A percentile compares a stretch with the other conserved stretches of the same genome.
Evolutionary conservation across 2,888 invertebrate genomes (phyloP).

Genomic region (Lepetodrilus schrolli): DNA sequence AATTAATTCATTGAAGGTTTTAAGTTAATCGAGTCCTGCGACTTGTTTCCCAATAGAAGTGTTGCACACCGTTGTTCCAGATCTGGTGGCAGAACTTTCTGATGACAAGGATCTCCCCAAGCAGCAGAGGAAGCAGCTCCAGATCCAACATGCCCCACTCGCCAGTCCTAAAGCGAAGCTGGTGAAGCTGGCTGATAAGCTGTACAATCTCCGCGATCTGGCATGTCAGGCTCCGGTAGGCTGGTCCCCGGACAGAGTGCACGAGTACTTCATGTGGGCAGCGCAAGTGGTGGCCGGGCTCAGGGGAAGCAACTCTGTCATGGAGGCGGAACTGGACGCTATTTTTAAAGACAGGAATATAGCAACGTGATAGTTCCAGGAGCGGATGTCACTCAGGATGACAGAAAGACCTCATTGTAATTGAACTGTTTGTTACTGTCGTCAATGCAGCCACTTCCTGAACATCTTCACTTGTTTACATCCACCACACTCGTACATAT

Average conservation of each 20-base stretch:
- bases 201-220: slow-evolving; percentile 86
- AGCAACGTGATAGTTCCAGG: background rate
- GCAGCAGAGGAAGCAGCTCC: slow-evolving; percentile 79
- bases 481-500: no score
- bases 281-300: slow-evolving; percentile 81
- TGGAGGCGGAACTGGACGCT: slow-evolving; percentile 77
- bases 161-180: slow-evolving; percentile 81
- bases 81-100: slow-evolving; percentile 77
- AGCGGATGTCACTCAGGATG: no score
- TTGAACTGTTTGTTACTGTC: no score
- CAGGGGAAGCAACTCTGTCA: slow-evolving; percentile 79
- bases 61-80: no score
- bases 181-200: slow-evolving; percentile 87
- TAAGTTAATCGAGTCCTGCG: no score
- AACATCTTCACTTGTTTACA: no score
- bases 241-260: slow-evolving; percentile 80
- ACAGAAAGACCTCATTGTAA: no score
- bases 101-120: slow-evolving; percentile 84
- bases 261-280: slow-evolving; percentile 83
- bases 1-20: background rate
- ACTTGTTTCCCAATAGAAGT: no score
- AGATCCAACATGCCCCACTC: slow-evolving; percentile 80
- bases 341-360: slow-evolving; percentile 59
- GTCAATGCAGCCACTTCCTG: no score
- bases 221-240: slow-evolving; percentile 77